Base-by-base conservation (phyloP, 2,797 vertebrate species). In the Mus minutoides region DNA sequence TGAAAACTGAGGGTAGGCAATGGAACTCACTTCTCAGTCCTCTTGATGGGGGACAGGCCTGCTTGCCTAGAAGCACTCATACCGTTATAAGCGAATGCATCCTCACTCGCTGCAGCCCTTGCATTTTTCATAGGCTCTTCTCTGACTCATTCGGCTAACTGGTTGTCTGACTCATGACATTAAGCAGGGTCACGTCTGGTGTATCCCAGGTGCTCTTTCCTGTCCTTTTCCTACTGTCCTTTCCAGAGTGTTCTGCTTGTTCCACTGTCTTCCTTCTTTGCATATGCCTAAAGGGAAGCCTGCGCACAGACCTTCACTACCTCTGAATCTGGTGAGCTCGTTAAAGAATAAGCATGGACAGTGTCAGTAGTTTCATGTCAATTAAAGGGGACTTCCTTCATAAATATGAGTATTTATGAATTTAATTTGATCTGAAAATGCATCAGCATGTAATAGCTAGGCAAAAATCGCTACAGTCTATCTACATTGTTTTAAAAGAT, bases 121-220 rank as follows among this genome's bases (percentile, higher is more conserved):
- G 89, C 87, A 94, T 96, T 95, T 97, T 97, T 97, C 91, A 91
- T 82, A 79, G 91, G 94, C 56, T 85, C 83, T 26, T 91, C 96
- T 97, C 96, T 97, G 96, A 97, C 76, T 97, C 93, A 96, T 78
- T 95, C 71, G 26, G 24, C 88, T 93, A 85, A 71, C 89, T 94
- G 94, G 56, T 87, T 94, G 95, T 96, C 93, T 96, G 96, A 97
- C 75, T 97, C 95, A 94, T 96, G 69, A 85, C 76, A 26, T 76
- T 40, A 17, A 94, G 34, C 3, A 62, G 26, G 67, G 78, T 77
- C 90, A 89, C 49, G 90, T 92, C 34, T 6, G 0, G 1, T 67
- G 10, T 71, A 40, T 95, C 60, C 76, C 82, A 60, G 75, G 52
- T 8, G 29, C 19, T 86, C 1, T 67, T 21, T 16, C 14, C 49